These are phyloP conservation scores for Cerastoderma edule DNA, from an alignment of 2,888 invertebrate species.

Conservation along the genomic window DNA sequence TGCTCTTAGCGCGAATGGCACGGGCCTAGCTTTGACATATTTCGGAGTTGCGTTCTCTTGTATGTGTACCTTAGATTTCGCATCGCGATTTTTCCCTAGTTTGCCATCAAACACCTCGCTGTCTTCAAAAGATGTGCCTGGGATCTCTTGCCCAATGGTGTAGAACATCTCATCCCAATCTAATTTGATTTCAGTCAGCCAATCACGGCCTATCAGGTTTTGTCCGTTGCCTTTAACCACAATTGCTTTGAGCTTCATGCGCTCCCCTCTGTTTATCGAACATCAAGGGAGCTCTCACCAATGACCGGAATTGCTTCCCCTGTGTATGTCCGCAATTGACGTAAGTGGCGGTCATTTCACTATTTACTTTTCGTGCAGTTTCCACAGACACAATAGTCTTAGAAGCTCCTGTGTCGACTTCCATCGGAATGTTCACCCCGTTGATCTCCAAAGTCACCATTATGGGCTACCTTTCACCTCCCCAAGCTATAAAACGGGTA, in stretches of 20 bases:
- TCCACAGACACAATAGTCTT: slow-evolving; percentile 4
- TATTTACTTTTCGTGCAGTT: background rate
- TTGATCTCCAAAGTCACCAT: background rate
- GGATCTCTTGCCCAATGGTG: no score
- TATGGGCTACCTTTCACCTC: slow-evolving; percentile 7
- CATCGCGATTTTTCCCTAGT: slow-evolving; percentile 3
- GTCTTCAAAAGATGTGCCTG: background rate
- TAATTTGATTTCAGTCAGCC: slow-evolving; percentile 34
- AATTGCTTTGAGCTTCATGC: slow-evolving; percentile 1
- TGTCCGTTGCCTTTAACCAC: slow-evolving; percentile 29
- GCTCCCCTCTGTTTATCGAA: background rate
- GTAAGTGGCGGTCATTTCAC: background rate
- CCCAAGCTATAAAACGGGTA: slow-evolving; percentile 3
- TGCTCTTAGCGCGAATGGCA: slow-evolving; percentile 10
- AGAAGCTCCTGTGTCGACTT: slow-evolving; percentile 20
- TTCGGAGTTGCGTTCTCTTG: slow-evolving; percentile 1
- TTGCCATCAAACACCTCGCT: slow-evolving; percentile 6
- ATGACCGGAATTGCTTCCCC: slow-evolving; percentile 12
- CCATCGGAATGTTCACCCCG: background rate
- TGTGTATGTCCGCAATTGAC: slow-evolving; percentile 7
- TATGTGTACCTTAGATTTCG: slow-evolving; percentile 5
- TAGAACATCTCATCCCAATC: slow-evolving; percentile 24
- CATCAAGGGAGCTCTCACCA: background rate
- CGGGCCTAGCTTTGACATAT: slow-evolving; percentile 14
- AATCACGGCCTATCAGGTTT: slow-evolving; percentile 31